Conservation (phyloP, 2,797 vertebrate genomes). For the Xenopus petersii region DNA sequence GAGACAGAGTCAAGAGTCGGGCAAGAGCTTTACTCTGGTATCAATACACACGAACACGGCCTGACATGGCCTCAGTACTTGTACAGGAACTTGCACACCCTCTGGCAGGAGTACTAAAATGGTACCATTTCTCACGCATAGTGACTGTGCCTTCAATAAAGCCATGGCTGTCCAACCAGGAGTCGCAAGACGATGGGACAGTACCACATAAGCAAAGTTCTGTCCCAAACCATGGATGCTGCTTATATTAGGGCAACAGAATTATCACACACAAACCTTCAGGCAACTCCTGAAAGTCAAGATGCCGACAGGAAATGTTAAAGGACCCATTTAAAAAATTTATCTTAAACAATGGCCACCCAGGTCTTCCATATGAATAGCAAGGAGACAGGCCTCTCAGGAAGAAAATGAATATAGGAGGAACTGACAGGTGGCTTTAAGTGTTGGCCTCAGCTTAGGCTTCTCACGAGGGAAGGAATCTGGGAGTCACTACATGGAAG, state of each 20-base stretch:
- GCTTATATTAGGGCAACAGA: not conserved
- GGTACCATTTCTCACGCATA: not conserved
- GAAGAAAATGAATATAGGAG: too few relatives aligned
- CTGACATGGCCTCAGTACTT: not conserved
- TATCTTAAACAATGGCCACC: not conserved
- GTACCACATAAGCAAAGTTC: too few relatives aligned
- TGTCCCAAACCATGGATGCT: not conserved
- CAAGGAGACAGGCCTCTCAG: too few relatives aligned
- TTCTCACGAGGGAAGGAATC: too few relatives aligned
- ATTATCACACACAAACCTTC: not conserved
- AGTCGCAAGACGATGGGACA: too few relatives aligned
- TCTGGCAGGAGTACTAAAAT: not conserved
- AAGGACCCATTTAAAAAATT: not conserved
- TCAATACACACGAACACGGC: constrained; percentile 26
- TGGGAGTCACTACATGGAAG: too few relatives aligned
- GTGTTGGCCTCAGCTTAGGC: too few relatives aligned
- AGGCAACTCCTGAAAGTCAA: not conserved
- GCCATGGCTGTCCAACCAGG: too few relatives aligned
- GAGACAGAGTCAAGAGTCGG: constrained; percentile 30
- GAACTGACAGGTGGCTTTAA: too few relatives aligned
- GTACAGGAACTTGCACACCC: too few relatives aligned
- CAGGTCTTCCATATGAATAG: too few relatives aligned
- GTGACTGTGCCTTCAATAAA: constrained; percentile 6
- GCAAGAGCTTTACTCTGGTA: constrained; percentile 23
- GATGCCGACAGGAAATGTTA: not conserved